Base-by-base conservation (phyloP, 2,888 invertebrate genomes). In the Spilosoma lubricipeda region DNA sequence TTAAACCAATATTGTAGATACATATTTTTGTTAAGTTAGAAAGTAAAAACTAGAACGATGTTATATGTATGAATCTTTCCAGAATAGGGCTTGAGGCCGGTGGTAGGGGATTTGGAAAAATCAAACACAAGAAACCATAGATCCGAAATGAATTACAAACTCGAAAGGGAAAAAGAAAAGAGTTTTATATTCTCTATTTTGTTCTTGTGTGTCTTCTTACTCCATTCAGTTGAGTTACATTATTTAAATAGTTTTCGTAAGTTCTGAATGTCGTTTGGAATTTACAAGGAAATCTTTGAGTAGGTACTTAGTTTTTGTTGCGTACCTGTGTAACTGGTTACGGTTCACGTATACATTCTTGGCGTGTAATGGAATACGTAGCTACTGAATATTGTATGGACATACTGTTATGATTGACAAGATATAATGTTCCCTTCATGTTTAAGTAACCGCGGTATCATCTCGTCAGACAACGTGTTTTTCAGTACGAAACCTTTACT, bases 361-460 rank as follows among this genome's bases (percentile, higher is more conserved):
- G 5, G 15, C 63, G 30, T 63, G 5, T 63, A 30, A 30, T 30
- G 30, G 3, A 30, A 30, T 30, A 63, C 4, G 30, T 63, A 63
- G 18, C 30, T 18, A 63, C 63, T 63, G 63, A 63, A 63, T 63
- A 63, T 27, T 59, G 27, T 13, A 63, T 63, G 27, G 7, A 30
- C 15, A 30, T 63, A 30, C 30, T 63, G 30, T 63, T 30, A 30
- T 63, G 63, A 63, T 63, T 63, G 63, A 63, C 30, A 63, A 63
- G 30, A 63, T 30, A 63, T 63, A 30, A 63, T 63, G 63, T 63
- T 63, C 30, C 30, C 63, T 63, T 63, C 63, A 63, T 63, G 30
- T 30, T 63, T 30, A 59, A 59, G 9, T 27, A 59, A 59, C 30
- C 2, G 7, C 18, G 18, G 15, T 18, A 63, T 30, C 30, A 1